These are phyloP conservation scores for Limnephilus lunatus DNA, from an alignment of 2,888 invertebrate genomes.

Conservation along the genomic window DNA sequence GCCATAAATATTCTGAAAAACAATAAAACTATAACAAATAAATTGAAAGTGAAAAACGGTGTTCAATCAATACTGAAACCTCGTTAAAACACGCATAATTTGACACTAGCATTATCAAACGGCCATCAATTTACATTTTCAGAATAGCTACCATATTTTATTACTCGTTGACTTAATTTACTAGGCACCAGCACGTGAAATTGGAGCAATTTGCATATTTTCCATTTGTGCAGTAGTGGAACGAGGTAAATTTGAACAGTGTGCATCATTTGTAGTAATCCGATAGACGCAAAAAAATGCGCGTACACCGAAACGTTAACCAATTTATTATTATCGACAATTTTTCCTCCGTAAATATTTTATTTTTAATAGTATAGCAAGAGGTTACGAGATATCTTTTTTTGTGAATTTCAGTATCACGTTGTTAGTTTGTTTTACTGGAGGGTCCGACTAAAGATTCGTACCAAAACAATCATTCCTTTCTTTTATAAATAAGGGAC, in stretches of 20 bases:
- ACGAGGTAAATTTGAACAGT: background rate
- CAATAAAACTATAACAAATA: no score
- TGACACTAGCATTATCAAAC: background rate
- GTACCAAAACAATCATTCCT: no score
- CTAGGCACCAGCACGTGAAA: background rate
- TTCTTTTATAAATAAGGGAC: no score
- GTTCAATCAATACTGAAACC: background rate
- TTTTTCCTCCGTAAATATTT: background rate
- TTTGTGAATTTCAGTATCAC: background rate
- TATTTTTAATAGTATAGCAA: background rate
- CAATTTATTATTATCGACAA: background rate
- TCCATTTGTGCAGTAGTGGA: background rate
- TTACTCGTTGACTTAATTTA: conserved; percentile 7
- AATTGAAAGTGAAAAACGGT: no score
- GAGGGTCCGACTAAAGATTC: background rate
- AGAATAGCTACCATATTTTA: background rate
- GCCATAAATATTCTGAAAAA: no score
- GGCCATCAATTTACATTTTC: background rate
- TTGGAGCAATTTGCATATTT: conserved; percentile 20
- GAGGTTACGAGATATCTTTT: background rate
- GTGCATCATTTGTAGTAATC: background rate
- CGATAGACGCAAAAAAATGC: background rate
- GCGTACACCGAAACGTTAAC: background rate
- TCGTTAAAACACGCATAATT: background rate
- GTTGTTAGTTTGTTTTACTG: background rate